phyloP scores from a whole-genome alignment of 2,888 invertebrate species.

The Athrips mouffetella region DNA sequence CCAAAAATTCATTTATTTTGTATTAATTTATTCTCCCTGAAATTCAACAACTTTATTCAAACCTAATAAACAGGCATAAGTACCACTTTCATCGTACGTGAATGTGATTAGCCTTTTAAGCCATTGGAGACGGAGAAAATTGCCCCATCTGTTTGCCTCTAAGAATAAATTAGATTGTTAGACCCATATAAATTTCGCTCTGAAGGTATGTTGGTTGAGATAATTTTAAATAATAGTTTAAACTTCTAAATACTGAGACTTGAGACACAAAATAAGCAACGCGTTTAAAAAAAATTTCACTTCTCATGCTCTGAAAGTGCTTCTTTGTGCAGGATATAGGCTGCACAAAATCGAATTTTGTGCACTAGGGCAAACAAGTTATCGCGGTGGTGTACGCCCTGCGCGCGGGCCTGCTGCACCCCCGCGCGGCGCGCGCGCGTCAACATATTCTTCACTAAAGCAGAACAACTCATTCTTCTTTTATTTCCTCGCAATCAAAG shows the following conservation, averaged over 20 bases:
- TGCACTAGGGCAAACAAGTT: too few relatives aligned
- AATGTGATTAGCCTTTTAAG: conserved; percentile 31
- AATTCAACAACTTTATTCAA: too few relatives aligned
- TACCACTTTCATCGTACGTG: neutral
- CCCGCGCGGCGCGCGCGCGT: too few relatives aligned
- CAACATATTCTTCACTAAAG: too few relatives aligned
- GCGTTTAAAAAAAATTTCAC: too few relatives aligned
- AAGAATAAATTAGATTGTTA: conserved; percentile 59
- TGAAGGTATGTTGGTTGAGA: conserved; percentile 10
- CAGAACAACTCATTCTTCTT: too few relatives aligned
- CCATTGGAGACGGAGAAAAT: conserved; percentile 51
- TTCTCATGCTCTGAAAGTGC: too few relatives aligned
- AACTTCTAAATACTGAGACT: conserved; percentile 22
- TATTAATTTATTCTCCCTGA: neutral
- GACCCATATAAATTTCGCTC: conserved; percentile 46
- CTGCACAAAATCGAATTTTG: too few relatives aligned
- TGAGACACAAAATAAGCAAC: neutral
- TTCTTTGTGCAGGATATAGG: too few relatives aligned
- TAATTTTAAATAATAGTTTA: conserved; percentile 27
- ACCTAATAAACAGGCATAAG: conserved; percentile 4
- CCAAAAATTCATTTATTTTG: neutral
- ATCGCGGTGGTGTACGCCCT: too few relatives aligned
- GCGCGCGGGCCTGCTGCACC: too few relatives aligned
- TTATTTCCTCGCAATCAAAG: too few relatives aligned
- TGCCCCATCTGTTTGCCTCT: conserved; percentile 52